Evolutionary conservation across 2,113 vertebrate species (phyloP), one percentile per base, ranked within the genome.

Genomic region (Myanophis thanlyinensis): DNA sequence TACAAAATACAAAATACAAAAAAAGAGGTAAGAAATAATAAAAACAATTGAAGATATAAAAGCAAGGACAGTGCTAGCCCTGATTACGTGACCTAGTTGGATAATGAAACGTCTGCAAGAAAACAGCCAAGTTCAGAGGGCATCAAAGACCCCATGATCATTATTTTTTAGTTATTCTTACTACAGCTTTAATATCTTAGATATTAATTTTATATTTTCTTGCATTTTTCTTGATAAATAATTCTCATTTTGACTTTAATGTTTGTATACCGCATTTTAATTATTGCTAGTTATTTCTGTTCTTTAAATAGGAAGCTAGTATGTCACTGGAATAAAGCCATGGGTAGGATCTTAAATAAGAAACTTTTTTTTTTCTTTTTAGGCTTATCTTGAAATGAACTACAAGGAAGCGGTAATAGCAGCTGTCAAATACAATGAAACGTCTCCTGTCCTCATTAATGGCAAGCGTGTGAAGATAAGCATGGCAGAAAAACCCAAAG

Each of bases 351-450:
- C 5, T 80, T 40, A 8, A 40, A 80, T 80, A 20, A 20, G 35
- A 73, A 6, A 25, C 67, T 67, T 73, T 56, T 54, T 89, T 27
- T 90, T 94, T 90, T 10, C 94, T 95, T 52, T 85, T 52, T 85
- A 98, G 98, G 98, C 98, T 56, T 98, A 97, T 40, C 88, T 98
- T 94, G 97, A 98, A 93, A 98, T 98, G 97, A 97, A 97, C 88
- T 98, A 97, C 93, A 98, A 96, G 86, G 98, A 98, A 56, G 96
- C 98, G 0, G 93, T 98, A 93, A 93, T 94, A 7, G 97, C 98
- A 3, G 96, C 97, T 0, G 97, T 98, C 92, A 97, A 97, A 7
- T 97, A 92, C 0, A 90, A 94, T 25, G 97, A 98, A 84, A 97
- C 96, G 0, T 91, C 56, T 8, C 98, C 98, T 0, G 97, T 98